Base-by-base conservation (phyloP, 2,797 vertebrate species). In the Acestrorhynchus altus region DNA sequence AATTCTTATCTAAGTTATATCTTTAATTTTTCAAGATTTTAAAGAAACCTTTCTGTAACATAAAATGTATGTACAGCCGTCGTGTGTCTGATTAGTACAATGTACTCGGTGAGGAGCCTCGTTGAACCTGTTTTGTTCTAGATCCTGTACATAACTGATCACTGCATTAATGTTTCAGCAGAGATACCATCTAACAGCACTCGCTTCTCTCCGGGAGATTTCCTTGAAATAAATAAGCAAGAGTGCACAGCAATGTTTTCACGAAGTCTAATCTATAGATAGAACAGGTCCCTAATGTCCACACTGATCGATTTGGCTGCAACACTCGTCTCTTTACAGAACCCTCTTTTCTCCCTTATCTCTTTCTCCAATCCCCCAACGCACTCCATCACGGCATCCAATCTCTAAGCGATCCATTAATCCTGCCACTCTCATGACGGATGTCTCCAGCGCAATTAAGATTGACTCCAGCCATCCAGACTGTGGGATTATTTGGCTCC, bases 361-460 rank as follows among this genome's bases (percentile, higher is more conserved):
- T 66, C 59, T 65, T 57, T 18, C 68, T 59, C 70, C 59, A 52
- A 40, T 60, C 51, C 35, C 22, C 81, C 57, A 39, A 82, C 49
- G 74, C 77, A 40, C 84, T 72, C 79, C 84, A 79, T 77, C 65
- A 76, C 81, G 79, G 74, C 73, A 75, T 90, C 86, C 87, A 89
- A 90, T 92, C 89, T 85, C 79, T 79, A 73, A 85, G 84, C 51
- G 70, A 79, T 89, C 81, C 87, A 84, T 87, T 92, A 91, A 93
- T 93, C 92, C 87, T 86, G 77, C 83, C 83, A 84, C 86, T 87
- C 85, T 83, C 84, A 90, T 80, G 84, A 86, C 79, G 86, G 78
- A 87, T 86, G 81, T 87, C 88, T 88, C 87, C 73, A 84, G 86
- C 83, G 87, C 84, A 90, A 89, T 93, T 89, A 91, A 88, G 89